Base-by-base conservation (phyloP, 2,797 vertebrate species). In the Macrochelys suwanniensis region DNA sequence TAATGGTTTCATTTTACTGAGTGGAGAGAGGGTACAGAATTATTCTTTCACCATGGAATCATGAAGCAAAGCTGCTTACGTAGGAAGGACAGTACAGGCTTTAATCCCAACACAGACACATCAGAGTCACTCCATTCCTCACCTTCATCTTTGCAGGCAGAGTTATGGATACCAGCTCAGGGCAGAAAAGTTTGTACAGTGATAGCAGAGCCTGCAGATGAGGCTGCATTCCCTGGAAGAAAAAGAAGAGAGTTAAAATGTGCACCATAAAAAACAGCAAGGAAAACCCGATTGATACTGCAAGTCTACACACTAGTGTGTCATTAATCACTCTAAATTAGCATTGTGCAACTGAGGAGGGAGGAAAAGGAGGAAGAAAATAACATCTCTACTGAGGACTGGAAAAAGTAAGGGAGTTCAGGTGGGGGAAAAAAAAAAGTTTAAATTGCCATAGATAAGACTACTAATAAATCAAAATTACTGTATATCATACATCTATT, bases 161-260 rank as follows among this genome's bases (percentile, higher is more conserved):
- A 71, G 98, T 98, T 37, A 99, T 97, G 1, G 98, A 98, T 94
- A 99, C 98, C 87, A 99, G 97, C 26, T 99, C 98, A 79, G 99
- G 99, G 90, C 98, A 98, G 95, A 99, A 99, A 68, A 99, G 98
- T 97, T 99, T 99, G 97, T 99, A 99, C 91, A 99, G 97, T 0
- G 98, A 99, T 17, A 99, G 97, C 1, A 99, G 97, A 95, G 99
- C 99, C 89, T 99, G 97, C 17, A 99, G 98, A 93, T 99, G 97
- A 17, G 98, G 96, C 86, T 99, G 99, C 89, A 97, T 97, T 96
- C 99, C 99, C 99, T 99, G 96, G 94, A 96, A 94, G 74, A 88
- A 97, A 77, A 97, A 42, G 87, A 95, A 28, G 68, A 74, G 11
- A 88, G 10, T 68, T 76, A 94, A 82, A 92, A 92, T 4, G 54